A percentile compares a stretch with the other conserved stretches of the same genome.
These are phyloP conservation scores for Malurus cyaneus DNA, from an alignment of 2,113 vertebrate species.

Conservation along the genomic window DNA sequence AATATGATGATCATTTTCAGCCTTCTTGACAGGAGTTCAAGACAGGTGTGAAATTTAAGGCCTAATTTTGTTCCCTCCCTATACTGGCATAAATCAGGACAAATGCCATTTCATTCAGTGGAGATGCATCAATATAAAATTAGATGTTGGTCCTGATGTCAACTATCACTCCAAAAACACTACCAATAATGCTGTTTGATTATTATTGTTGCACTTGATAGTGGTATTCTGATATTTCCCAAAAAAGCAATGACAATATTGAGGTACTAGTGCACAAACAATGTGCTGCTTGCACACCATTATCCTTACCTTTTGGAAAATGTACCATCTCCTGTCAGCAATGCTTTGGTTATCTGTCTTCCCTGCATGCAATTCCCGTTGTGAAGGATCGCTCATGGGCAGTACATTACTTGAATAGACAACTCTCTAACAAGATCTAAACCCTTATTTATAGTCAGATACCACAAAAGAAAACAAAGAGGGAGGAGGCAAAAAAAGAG, in stretches of 20 bases:
- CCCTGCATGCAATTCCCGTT: not conserved
- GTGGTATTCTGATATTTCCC: not conserved
- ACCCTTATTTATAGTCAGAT: not conserved
- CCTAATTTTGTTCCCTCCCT: not conserved
- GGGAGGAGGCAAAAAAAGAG: not conserved
- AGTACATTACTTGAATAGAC: not conserved
- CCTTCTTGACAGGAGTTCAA: not conserved
- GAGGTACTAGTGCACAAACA: not conserved
- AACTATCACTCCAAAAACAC: not conserved
- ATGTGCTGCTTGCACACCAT: not conserved
- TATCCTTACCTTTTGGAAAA: not conserved
- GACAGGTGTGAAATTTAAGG: conserved; percentile 39
- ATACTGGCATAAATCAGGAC: not conserved
- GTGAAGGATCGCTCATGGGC: not conserved
- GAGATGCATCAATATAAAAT: not conserved
- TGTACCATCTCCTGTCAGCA: not conserved
- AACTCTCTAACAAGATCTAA: not conserved
- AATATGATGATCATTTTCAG: not conserved
- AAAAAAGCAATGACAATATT: not conserved
- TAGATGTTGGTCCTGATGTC: not conserved
- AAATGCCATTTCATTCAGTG: not conserved
- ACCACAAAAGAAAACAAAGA: not conserved
- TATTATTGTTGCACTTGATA: not conserved
- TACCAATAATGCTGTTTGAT: not conserved
- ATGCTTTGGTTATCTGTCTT: not conserved